phyloP scores from a whole-genome alignment of 2,888 invertebrate species.

The Pandemis corylana region DNA sequence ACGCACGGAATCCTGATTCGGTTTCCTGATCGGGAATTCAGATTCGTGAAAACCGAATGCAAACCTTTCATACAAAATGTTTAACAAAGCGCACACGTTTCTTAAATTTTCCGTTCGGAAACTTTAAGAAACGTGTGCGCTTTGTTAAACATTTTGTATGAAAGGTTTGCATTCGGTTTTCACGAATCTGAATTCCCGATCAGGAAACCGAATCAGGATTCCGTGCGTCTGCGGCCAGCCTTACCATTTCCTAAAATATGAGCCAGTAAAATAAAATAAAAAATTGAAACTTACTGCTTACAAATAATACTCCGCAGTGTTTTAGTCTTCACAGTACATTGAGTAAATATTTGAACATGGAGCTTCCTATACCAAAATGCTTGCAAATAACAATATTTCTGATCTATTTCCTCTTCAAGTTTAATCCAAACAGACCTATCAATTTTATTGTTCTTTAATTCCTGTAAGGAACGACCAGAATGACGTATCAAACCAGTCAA shows the following conservation, averaged over 20 bases:
- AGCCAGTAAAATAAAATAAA: neutral
- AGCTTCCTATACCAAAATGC: conserved; percentile 41
- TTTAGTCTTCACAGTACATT: conserved; percentile 30
- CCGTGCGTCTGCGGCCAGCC: no score
- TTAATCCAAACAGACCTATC: conserved; percentile 38
- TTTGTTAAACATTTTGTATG: no score
- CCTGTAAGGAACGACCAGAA: conserved; percentile 32
- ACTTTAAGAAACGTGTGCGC: no score
- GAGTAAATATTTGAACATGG: conserved; percentile 43
- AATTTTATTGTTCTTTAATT: conserved; percentile 40
- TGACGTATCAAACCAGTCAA: conserved; percentile 23
- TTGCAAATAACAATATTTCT: conserved; percentile 17
- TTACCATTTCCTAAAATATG: neutral
- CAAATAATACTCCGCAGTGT: conserved; percentile 38
- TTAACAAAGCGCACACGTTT: no score
- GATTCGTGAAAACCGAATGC: no score
- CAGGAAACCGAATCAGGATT: no score
- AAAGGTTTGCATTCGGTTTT: no score
- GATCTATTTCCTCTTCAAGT: conserved; percentile 35
- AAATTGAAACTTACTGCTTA: conserved; percentile 40
- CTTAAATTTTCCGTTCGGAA: no score
- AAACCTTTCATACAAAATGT: no score
- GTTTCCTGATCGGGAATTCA: no score
- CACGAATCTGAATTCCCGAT: no score
- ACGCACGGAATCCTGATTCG: no score